Evolutionary conservation across 1,140 invertebrate genomes (phyloP).

Genomic region (Ceratina calcarata): DNA sequence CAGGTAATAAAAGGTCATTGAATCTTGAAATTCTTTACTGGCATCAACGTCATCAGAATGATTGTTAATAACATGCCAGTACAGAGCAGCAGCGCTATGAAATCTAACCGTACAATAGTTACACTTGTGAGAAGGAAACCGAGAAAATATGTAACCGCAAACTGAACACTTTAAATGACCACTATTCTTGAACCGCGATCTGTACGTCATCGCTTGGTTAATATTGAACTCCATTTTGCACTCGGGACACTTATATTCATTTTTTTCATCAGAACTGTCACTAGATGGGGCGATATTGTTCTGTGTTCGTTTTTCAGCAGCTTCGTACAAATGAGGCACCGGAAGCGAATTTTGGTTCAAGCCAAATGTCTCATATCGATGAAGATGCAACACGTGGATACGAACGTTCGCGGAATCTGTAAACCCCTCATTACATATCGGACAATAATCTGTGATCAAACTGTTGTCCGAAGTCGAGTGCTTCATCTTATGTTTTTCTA

Average conservation of each 20-base stretch:
- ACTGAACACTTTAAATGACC: constrained; percentile 44
- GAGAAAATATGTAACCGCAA: constrained; percentile 51
- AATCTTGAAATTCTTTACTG: background rate
- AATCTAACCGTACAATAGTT: background rate
- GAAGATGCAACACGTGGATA: constrained; percentile 56
- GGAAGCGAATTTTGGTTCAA: background rate
- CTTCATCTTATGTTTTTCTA: constrained; percentile 52
- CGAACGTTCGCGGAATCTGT: background rate
- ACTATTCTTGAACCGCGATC: constrained; percentile 39
- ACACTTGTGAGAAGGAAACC: background rate
- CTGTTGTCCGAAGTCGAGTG: constrained; percentile 19
- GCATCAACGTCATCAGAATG: background rate
- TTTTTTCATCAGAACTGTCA: background rate
- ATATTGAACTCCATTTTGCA: constrained; percentile 52
- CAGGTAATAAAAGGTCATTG: background rate
- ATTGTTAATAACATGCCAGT: constrained; percentile 1
- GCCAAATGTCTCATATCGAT: constrained; percentile 43
- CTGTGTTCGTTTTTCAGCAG: background rate
- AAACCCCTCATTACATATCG: constrained; percentile 52
- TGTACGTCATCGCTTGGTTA: constrained; percentile 40
- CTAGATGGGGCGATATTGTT: too few relatives aligned
- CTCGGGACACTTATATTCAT: constrained; percentile 13
- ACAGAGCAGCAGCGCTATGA: background rate
- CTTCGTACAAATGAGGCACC: background rate
- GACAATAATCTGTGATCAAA: constrained; percentile 39